Base-by-base conservation (phyloP, 2,888 invertebrate genomes). In the Patella ulyssiponensis region DNA sequence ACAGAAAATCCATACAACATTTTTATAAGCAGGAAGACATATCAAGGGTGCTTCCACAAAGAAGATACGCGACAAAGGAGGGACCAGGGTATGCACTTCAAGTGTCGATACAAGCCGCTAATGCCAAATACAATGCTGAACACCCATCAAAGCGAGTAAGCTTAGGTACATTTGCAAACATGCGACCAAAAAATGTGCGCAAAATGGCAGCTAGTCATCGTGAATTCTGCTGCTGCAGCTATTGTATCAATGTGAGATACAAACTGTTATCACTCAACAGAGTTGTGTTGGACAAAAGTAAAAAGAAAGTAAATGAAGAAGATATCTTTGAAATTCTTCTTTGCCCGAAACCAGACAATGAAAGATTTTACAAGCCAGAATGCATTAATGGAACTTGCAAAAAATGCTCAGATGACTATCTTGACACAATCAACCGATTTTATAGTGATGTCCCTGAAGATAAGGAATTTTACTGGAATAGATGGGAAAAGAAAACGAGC, bases 51-150 rank as follows among this genome's bases (percentile, higher is more conserved):
- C 52, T 81, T 33, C 81, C 81, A 17, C 64, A 79, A 17, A 80
- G 77, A 56, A 56, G 81, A 33, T 84, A 71, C 56, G 77, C 78
- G 11, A 82, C 81, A 7, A 84, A 82, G 69, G 64, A 79, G 20
- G 82, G 82, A 1, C 79, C 84, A 53, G 80, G 80, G 1, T 81
- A 79, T 79, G 15, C 71, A 9, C 71, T 82, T 73, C 79, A 79
- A 72, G 11, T 64, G 7, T 58, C 17, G 17, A 5, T 58, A 15
- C 17, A 58, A 20, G 58, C 58, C 2, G 58, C 58, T 17, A n/a
- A 14, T 58, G 17, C 17, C 58, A 7, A n/a, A 58, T 58, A n/a
- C 20, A 20, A n/a, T 58, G 58, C 58, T 58, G 58, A 58, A n/a
- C 11, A n/a, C 20, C 58, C 58, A 58, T n/a, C 7, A 14, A 58